phyloP scores from a whole-genome alignment of 2,113 vertebrate species.

The Tupaia chinensis region DNA sequence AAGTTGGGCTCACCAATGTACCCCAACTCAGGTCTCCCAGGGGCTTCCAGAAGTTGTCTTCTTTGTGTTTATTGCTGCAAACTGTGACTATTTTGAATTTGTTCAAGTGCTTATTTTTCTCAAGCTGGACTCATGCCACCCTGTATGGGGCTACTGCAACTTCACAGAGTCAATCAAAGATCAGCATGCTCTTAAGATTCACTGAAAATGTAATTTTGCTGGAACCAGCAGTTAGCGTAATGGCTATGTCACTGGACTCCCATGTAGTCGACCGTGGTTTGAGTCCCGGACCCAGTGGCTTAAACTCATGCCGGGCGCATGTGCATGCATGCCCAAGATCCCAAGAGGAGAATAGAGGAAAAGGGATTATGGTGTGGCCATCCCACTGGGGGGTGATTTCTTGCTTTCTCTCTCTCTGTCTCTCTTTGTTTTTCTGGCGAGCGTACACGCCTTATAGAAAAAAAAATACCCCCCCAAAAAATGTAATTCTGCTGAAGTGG shows the following conservation, averaged over 20 bases:
- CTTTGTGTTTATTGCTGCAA: neutral
- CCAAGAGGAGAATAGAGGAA: too few species aligned
- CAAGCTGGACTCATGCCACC: neutral
- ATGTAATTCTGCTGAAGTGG: neutral
- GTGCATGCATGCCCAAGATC: too few species aligned
- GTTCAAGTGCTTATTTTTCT: neutral
- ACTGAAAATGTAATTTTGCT: neutral
- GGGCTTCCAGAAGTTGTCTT: neutral
- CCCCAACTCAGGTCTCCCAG: accelerated
- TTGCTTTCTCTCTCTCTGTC: too few species aligned
- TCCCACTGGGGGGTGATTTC: too few species aligned
- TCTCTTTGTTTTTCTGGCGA: too few species aligned
- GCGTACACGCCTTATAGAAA: too few species aligned
- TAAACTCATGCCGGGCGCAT: too few species aligned
- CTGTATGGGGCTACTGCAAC: neutral
- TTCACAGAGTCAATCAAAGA: neutral
- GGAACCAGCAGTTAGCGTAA: neutral
- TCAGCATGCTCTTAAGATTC: neutral
- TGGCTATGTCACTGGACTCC: too few species aligned
- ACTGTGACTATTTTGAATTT: neutral
- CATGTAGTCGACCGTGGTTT: too few species aligned
- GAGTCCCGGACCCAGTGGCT: too few species aligned
- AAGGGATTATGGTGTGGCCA: too few species aligned
- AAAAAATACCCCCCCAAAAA: neutral
- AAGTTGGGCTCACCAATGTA: neutral